phyloP scores from a whole-genome alignment of 2,888 invertebrate genomes.

The Scaptodrosophila latifasciaeformis region DNA sequence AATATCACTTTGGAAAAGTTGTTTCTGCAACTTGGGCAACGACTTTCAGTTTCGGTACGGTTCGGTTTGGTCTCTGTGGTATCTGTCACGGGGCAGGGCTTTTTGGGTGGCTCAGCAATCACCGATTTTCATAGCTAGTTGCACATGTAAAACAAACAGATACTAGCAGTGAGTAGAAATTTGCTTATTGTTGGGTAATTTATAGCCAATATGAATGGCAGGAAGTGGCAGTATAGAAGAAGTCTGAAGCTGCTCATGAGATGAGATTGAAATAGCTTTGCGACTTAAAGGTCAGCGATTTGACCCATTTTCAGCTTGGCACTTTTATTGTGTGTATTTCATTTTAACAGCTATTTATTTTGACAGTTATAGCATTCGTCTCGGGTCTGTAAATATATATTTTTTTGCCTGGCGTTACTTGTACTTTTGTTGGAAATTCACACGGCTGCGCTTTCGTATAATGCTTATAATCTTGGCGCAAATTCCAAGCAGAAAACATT shows the following conservation, averaged over 20 bases:
- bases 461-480: constrained; percentile 61
- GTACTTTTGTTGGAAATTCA: too few relatives aligned
- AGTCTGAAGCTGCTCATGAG: too few relatives aligned
- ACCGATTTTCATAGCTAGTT: constrained; percentile 68
- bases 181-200: constrained; percentile 53
- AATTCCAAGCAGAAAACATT: constrained; percentile 3
- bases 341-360: constrained; percentile 60
- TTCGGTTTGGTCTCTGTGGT: constrained; percentile 21
- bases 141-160: constrained; percentile 62
- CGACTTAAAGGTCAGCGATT: too few relatives aligned
- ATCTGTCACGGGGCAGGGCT: constrained; percentile 36
- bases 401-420: constrained; percentile 14
- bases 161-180: constrained; percentile 23
- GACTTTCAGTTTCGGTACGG: constrained; percentile 38
- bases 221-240: not conserved
- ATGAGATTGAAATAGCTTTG: too few relatives aligned
- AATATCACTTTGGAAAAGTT: constrained; percentile 65
- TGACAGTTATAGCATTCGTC: constrained; percentile 59
- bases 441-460: constrained; percentile 48
- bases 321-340: too few relatives aligned
- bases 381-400: too few relatives aligned
- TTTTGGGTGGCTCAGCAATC: constrained; percentile 33
- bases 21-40: constrained; percentile 28
- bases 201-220: constrained; percentile 18
- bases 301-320: constrained; percentile 3